phyloP scores from a whole-genome alignment of 2,888 invertebrate species.

The Pseudeuparius sepicola region DNA sequence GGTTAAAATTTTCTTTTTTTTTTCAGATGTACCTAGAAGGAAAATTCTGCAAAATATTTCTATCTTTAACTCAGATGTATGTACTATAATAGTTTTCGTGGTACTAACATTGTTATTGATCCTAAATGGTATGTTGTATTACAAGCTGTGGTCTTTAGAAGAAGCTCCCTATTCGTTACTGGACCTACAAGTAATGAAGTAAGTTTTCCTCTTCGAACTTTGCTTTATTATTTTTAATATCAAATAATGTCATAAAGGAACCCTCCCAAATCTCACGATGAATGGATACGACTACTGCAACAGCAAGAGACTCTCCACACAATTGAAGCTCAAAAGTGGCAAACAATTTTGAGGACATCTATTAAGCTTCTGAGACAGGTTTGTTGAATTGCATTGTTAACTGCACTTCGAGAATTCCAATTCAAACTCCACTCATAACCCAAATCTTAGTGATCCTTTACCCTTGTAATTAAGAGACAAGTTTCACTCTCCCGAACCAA shows the following conservation, averaged over 20 bases:
- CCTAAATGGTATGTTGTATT: constrained; percentile 72
- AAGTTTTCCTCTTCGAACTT: constrained; percentile 24
- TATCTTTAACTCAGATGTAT: constrained; percentile 30
- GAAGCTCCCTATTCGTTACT: constrained; percentile 43
- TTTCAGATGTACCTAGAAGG: constrained; percentile 37
- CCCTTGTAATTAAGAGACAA: no score
- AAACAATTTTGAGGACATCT: constrained; percentile 60
- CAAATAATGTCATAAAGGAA: constrained; percentile 39
- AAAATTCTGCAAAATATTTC: constrained; percentile 32
- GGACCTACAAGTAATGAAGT: constrained; percentile 45
- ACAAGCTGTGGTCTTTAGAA: constrained; percentile 69
- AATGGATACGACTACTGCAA: constrained; percentile 71
- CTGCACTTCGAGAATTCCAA: no score
- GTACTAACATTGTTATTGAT: constrained; percentile 55
- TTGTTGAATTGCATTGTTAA: constrained; percentile 28
- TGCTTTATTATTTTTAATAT: constrained; percentile 7
- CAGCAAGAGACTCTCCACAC: constrained; percentile 74
- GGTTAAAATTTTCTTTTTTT: constrained; percentile 16
- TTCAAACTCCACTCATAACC: no score
- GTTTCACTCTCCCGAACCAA: no score
- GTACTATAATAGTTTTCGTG: constrained; percentile 40
- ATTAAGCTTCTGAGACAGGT: constrained; percentile 66
- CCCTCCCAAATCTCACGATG: constrained; percentile 65
- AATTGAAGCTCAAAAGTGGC: constrained; percentile 75
- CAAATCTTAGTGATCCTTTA: no score